These are phyloP conservation scores for Caenorhabditis afra DNA, from an alignment of 2,888 invertebrate species.

Conservation along the genomic window DNA sequence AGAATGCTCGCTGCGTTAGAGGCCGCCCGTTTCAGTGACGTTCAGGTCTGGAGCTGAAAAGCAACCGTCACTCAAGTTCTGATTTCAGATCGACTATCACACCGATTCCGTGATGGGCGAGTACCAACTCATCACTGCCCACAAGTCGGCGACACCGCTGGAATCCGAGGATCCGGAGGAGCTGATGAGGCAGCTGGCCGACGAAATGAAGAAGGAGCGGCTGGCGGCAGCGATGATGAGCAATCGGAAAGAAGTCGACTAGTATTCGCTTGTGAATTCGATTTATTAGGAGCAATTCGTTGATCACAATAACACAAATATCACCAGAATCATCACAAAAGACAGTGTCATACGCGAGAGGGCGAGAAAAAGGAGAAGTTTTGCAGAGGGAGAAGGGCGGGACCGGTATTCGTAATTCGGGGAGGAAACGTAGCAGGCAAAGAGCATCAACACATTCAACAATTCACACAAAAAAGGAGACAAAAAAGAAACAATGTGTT, in stretches of 20 bases:
- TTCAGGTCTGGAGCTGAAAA: constrained; percentile 57
- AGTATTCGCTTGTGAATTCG: background rate
- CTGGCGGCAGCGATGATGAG: constrained; percentile 54
- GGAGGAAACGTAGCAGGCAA: constrained; percentile 2
- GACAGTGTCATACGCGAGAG: background rate
- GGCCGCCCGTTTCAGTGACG: constrained; percentile 68
- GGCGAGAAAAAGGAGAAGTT: constrained; percentile 1
- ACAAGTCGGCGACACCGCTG: constrained; percentile 43
- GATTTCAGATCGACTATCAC: constrained; percentile 56
- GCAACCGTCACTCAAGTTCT: background rate
- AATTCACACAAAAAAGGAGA: constrained; percentile 4
- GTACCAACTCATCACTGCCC: constrained; percentile 68
- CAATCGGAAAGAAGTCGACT: constrained; percentile 21
- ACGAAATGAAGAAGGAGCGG: constrained; percentile 53
- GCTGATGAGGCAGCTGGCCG: constrained; percentile 48
- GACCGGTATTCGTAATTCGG: constrained; percentile 35
- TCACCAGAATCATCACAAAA: too few relatives aligned
- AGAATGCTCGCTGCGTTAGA: constrained; percentile 71
- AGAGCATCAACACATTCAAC: constrained; percentile 12
- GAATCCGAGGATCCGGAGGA: constrained; percentile 51
- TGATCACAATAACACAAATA: too few relatives aligned
- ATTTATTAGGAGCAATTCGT: background rate
- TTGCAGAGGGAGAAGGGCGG: background rate
- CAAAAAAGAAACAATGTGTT: background rate
- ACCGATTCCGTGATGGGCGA: constrained; percentile 55